Evolutionary conservation across 2,113 vertebrate species (phyloP), one percentile per base, ranked within the genome.

Genomic region (Echinops telfairi): DNA sequence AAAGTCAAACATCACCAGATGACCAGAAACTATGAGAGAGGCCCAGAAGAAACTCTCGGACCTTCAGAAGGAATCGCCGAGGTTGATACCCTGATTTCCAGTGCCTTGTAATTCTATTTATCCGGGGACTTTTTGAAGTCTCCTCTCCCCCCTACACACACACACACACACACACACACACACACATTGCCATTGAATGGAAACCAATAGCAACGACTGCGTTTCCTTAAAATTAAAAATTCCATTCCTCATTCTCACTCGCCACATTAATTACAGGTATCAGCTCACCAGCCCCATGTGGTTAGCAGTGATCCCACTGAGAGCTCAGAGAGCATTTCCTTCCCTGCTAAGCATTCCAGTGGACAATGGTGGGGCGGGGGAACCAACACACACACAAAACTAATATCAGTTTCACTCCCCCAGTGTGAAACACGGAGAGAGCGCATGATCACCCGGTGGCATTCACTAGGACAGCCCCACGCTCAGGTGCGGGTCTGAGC

Each of bases 201-300:
- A n/a, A 73, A 33, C n/a, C 6, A 17, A 36, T 19, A 73, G 33
- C 70, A 33, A 73, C 19, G 36, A 16, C 19, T 9, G 3, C 71
- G 22, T 22, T 36, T 66, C 25, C 29, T 36, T 82, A 33, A 79
- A 66, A 87, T 66, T 68, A 36, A 19, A 93, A 89, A 60, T 66
- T 78, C 10, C 31, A 22, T 83, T 79, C 33, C 38, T 94, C 12
- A 58, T 6, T 84, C 80, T 23, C 53, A 83, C 15, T 73, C 86
- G 53, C 58, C 47, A 79, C 57, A 78, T 94, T 80, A 62, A 78
- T 93, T 80, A 64, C 78, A 93, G 68, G 12, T 31, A 25, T 20
- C n/a, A n/a, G n/a, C 76, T n/a, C 5, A 36, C 60, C 47, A 75
- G 58, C 2, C 25, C 33, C 57, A n/a, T 11, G 22, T n/a, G 3